A percentile compares a stretch with the other conserved stretches of the same genome.
phyloP scores from a whole-genome alignment of 2,797 vertebrate species.

The Eupleurogrammus muticus region DNA sequence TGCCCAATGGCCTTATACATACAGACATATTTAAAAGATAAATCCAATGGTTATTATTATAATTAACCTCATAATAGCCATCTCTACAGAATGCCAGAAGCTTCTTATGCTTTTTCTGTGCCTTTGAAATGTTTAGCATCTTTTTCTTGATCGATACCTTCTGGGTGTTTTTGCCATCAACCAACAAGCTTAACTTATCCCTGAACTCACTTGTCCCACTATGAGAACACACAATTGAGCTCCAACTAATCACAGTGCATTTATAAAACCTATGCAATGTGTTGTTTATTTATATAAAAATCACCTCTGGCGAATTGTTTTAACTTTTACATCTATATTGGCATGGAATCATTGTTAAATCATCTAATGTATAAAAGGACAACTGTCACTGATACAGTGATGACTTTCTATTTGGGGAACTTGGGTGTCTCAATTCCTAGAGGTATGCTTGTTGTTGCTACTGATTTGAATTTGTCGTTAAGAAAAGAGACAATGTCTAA shows the following conservation, averaged over 20 bases:
- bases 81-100: too few species aligned
- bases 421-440: not conserved
- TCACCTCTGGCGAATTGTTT: not conserved
- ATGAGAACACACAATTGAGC: not conserved
- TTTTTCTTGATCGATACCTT: not conserved
- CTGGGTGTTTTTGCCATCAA: not conserved
- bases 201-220: not conserved
- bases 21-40: too few species aligned
- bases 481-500: too few species aligned
- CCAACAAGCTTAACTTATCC: not conserved
- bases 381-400: too few species aligned
- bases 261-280: constrained; percentile 13
- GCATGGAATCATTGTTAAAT: too few species aligned
- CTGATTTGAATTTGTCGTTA: too few species aligned
- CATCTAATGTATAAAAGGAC: too few species aligned
- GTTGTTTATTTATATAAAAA: constrained; percentile 2
- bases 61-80: too few species aligned
- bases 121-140: constrained; percentile 7
- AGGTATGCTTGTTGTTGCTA: too few species aligned
- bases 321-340: not conserved
- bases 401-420: not conserved
- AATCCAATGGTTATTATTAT: too few species aligned
- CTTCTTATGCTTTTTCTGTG: constrained; percentile 2
- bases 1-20: too few species aligned
- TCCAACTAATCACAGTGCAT: not conserved